Evolutionary conservation across 2,888 invertebrate species (phyloP), one percentile per base, ranked within the genome.

Genomic region (Thumatha senex): DNA sequence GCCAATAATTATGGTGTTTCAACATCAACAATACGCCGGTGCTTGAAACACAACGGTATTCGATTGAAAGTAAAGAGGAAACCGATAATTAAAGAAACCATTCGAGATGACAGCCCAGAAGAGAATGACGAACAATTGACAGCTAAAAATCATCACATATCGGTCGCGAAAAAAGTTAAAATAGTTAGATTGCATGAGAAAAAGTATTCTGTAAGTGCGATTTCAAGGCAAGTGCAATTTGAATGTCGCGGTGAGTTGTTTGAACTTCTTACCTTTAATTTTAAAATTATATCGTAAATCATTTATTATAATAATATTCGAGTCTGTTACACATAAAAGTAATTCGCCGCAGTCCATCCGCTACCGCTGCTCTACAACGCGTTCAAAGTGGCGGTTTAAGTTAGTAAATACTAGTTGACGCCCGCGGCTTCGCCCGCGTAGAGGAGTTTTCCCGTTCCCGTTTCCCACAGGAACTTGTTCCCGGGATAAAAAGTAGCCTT

Each of bases 211-310:
- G 38, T 36, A 29, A 33, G 12, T 12, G 35, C 13, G n/a, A 38
- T 40, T 40, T 13, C 39, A 18, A 11, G 30, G 30, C 35, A 43
- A n/a, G n/a, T n/a, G n/a, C n/a, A n/a, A n/a, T 30, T 43, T 43
- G 18, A 42, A 15, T 31, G 36, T 45, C 7, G 7, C 43, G 43
- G 35, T 44, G 18, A 44, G 43, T 43, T 24, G 18, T 24, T 24
- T 24, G 4, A 24, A 0, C 7, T 39, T 7, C 13, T 36, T 10
- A 24, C 18, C 18, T 24, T 24, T 24, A 24, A 24, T n/a, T n/a
- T n/a, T n/a, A n/a, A n/a, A n/a, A n/a, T n/a, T n/a, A n/a, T n/a
- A n/a, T n/a, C n/a, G n/a, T n/a, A n/a, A n/a, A n/a, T n/a, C n/a
- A n/a, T n/a, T n/a, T n/a, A n/a, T n/a, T n/a, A n/a, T n/a, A n/a